Evolutionary conservation across 1,140 invertebrate genomes (phyloP).

Genomic region (Arctopsyche grandis): DNA sequence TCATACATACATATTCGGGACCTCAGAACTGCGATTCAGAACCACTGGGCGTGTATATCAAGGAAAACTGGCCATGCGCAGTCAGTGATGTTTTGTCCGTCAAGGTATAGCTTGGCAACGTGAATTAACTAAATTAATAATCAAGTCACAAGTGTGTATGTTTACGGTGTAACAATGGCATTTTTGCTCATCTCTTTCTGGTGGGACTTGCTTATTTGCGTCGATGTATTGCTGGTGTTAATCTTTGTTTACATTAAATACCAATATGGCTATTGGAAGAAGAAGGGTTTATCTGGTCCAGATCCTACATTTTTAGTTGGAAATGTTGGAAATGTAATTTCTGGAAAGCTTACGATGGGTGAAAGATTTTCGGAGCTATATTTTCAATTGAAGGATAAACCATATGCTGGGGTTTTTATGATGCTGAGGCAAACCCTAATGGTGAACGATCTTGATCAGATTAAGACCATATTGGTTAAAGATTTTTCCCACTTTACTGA

Average conservation of each 20-base stretch:
- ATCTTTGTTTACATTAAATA: not conserved
- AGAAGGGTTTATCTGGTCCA: constrained; percentile 28
- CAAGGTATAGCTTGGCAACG: too few species aligned
- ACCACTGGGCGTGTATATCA: too few species aligned
- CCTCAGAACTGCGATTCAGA: too few species aligned
- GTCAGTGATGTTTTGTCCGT: too few species aligned
- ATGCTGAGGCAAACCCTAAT: constrained; percentile 61
- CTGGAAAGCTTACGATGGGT: constrained; percentile 43
- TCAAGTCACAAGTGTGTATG: not conserved
- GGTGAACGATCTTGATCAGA: constrained; percentile 65
- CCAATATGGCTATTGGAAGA: constrained; percentile 24
- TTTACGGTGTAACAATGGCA: constrained; percentile 33
- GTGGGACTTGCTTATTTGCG: constrained; percentile 34
- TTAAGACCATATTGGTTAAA: constrained; percentile 69
- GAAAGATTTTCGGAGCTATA: constrained; percentile 40
- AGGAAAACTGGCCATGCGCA: too few species aligned
- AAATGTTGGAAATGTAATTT: constrained; percentile 45
- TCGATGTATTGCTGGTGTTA: not conserved
- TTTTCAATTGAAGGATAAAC: constrained; percentile 23
- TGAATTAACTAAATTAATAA: too few species aligned
- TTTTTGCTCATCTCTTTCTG: constrained; percentile 32
- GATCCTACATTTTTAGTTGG: constrained; percentile 38
- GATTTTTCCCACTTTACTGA: constrained; percentile 70
- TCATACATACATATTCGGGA: too few species aligned
- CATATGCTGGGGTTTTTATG: constrained; percentile 56